Percentiles rank a stretch among this genome's conserved stretches.
These are phyloP conservation scores for Calliphora vomitoria DNA, from an alignment of 2,888 invertebrate genomes.

Conservation along the genomic window DNA sequence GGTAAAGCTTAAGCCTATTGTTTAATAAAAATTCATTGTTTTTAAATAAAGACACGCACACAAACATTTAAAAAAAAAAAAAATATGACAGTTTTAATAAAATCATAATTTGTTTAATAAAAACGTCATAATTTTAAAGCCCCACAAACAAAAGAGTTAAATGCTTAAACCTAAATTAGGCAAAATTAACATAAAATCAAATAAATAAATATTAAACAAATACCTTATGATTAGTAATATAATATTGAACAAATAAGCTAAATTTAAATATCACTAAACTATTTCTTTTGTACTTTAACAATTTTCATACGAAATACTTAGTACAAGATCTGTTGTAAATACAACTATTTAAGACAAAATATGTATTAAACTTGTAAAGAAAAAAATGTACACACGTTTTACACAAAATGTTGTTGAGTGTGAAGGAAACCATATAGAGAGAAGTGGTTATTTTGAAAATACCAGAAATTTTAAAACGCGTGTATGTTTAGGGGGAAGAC, in stretches of 20 bases:
- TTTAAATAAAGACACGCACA: background rate
- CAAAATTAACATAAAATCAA: background rate
- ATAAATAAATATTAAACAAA: background rate
- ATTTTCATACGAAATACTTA: background rate
- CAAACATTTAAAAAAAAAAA: background rate
- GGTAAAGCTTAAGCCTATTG: slow-evolving; percentile 5
- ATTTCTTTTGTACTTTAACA: background rate
- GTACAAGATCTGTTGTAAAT: background rate
- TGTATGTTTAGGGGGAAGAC: slow-evolving; percentile 21
- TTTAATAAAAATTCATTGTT: background rate
- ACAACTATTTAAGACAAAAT: background rate
- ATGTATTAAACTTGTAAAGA: background rate
- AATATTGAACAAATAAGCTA: background rate
- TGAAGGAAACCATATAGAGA: background rate
- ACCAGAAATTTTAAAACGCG: background rate
- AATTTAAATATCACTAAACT: background rate
- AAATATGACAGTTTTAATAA: slow-evolving; percentile 18
- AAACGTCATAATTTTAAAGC: slow-evolving; percentile 33
- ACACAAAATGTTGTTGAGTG: background rate
- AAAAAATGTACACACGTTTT: background rate
- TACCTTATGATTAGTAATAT: background rate
- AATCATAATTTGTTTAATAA: slow-evolving; percentile 25
- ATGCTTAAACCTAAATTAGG: background rate
- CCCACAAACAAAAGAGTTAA: slow-evolving; percentile 31
- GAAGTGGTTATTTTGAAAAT: slow-evolving; percentile 7